phyloP scores from a whole-genome alignment of 2,888 invertebrate genomes.

The Ochropleura leucogaster region DNA sequence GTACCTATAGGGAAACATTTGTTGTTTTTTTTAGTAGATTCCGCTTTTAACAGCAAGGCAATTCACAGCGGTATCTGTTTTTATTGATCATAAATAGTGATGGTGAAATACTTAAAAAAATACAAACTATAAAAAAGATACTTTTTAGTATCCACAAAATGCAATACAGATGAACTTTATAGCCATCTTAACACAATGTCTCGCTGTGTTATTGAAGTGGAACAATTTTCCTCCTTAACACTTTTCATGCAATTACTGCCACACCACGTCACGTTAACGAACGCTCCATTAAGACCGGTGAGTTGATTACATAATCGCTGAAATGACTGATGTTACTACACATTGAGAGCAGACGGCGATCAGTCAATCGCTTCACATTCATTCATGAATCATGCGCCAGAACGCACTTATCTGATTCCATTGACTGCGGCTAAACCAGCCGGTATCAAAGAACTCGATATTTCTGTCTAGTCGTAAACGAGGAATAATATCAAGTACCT shows the following conservation, averaged over 20 bases:
- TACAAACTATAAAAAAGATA: neutral
- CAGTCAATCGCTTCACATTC: conserved; percentile 30
- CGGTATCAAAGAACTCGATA: neutral
- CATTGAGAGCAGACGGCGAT: conserved; percentile 26
- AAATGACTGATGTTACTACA: conserved; percentile 39
- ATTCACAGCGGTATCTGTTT: neutral
- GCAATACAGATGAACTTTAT: neutral
- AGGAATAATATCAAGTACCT: too few species aligned
- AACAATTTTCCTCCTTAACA: neutral
- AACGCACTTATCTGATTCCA: conserved; percentile 8
- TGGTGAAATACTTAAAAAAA: neutral
- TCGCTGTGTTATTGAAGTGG: conserved; percentile 5
- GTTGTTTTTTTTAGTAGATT: neutral
- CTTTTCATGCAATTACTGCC: conserved; percentile 26
- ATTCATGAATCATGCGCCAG: conserved; percentile 26
- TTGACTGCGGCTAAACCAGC: conserved; percentile 10
- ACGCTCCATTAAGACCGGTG: conserved; percentile 14
- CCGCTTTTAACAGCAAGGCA: neutral
- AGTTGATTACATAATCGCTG: conserved; percentile 40
- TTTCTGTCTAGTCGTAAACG: too few species aligned
- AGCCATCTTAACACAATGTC: neutral
- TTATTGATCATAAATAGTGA: conserved; percentile 1
- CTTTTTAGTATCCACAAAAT: neutral
- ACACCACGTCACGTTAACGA: conserved; percentile 13
- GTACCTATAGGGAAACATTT: neutral